A percentile compares a stretch with the other conserved stretches of the same genome.
These are phyloP conservation scores for Strigamia maritima DNA, from an alignment of 2,888 invertebrate genomes.

Conservation along the genomic window DNA sequence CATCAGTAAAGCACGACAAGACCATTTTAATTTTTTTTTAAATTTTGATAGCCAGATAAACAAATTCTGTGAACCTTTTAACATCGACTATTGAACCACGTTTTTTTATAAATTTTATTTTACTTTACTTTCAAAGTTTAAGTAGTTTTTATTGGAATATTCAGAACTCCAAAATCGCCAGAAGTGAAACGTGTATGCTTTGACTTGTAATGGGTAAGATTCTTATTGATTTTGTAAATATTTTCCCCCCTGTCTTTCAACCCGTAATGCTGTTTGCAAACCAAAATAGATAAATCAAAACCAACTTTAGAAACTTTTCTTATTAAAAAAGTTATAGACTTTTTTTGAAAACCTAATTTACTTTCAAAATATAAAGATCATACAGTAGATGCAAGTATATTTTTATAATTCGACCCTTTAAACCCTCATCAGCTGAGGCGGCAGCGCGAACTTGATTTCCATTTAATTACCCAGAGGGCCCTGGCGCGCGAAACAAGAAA, in stretches of 20 bases:
- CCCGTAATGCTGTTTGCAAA: background rate
- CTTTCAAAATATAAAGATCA: background rate
- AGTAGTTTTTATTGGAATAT: background rate
- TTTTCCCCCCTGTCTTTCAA: background rate
- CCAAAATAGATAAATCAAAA: background rate
- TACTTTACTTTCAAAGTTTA: too few relatives aligned
- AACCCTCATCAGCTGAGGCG: background rate
- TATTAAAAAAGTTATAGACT: background rate
- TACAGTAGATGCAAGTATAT: background rate
- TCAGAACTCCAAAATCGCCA: background rate
- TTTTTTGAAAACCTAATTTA: background rate
- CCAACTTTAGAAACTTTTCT: background rate
- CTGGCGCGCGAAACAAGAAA: background rate
- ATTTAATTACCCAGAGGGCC: conserved; percentile 4
- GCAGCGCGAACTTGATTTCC: background rate
- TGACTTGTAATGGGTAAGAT: background rate
- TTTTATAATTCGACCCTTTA: background rate
- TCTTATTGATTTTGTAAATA: background rate
- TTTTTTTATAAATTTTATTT: too few relatives aligned
- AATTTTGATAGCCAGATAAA: too few relatives aligned
- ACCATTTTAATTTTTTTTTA: too few relatives aligned
- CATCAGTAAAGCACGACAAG: too few relatives aligned
- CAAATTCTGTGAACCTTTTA: too few relatives aligned
- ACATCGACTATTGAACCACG: too few relatives aligned
- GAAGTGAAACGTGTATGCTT: background rate